Percentiles rank a stretch among this genome's conserved stretches.
Conservation (phyloP, 2,113 vertebrate genomes). For the Sterrhoptilus dennistouni region DNA sequence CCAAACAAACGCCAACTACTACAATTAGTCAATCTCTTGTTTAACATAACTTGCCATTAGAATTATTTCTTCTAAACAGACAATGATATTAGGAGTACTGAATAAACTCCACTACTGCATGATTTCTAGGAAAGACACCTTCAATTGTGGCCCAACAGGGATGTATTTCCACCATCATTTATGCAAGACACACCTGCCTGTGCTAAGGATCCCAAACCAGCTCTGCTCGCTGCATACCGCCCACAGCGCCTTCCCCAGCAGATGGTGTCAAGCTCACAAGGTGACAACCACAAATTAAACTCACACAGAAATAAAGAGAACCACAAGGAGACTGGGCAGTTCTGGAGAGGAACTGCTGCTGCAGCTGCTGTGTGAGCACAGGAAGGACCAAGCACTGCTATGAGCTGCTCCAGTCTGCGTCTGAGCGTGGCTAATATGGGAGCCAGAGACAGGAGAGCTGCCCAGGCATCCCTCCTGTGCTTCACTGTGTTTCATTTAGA, state of each 20-base stretch:
- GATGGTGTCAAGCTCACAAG: neutral
- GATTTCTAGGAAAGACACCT: neutral
- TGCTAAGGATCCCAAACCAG: neutral
- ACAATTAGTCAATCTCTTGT: neutral
- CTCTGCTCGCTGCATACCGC: accelerated
- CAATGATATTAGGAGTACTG: neutral
- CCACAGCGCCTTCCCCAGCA: neutral
- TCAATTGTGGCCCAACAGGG: neutral
- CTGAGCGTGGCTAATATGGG: accelerated
- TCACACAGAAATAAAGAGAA: neutral
- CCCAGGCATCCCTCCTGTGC: neutral
- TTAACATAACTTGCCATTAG: neutral
- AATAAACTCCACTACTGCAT: neutral
- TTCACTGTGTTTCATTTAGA: neutral
- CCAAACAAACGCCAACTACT: neutral
- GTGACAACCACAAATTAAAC: neutral
- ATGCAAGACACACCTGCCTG: neutral
- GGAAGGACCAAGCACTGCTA: neutral
- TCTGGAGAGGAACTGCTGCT: accelerated
- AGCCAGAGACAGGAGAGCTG: neutral
- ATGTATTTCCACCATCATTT: neutral
- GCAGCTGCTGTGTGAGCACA: neutral
- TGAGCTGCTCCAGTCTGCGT: accelerated
- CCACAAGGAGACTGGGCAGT: neutral
- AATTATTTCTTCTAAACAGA: neutral